phyloP scores from a whole-genome alignment of 2,888 invertebrate genomes.

The Odontomyia ornata region DNA sequence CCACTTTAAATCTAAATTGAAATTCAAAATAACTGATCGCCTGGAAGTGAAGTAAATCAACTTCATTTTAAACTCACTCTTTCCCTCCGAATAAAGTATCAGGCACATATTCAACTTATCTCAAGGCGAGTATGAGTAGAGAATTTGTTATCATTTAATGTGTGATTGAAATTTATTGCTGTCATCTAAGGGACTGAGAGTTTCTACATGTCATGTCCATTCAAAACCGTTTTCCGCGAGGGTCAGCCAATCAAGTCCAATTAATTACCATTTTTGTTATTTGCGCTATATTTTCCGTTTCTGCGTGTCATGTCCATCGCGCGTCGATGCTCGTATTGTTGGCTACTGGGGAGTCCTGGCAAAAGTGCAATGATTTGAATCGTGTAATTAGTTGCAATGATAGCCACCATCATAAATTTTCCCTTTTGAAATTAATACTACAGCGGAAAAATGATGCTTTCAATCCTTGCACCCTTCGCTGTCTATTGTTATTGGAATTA shows the following conservation, averaged over 20 bases:
- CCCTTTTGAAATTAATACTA: background rate
- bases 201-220: background rate
- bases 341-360: background rate
- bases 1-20: background rate
- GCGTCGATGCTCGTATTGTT: background rate
- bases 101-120: background rate
- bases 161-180: constrained; percentile 9
- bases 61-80: background rate
- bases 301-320: background rate
- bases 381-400: constrained; percentile 14
- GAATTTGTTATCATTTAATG: background rate
- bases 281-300: background rate
- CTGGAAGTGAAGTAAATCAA: background rate
- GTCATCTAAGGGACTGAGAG: background rate
- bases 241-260: constrained; percentile 4
- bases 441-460: no score
- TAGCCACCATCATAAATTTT: background rate
- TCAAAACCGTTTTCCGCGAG: background rate
- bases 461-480: no score
- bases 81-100: background rate
- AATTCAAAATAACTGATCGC: background rate
- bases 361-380: background rate
- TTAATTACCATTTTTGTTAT: constrained; percentile 4
- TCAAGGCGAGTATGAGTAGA: background rate
- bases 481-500: no score